Evolutionary conservation across 53 echinoderm and acorn worm genomes (phyloP).

Genomic region (Holothuria scabra): DNA sequence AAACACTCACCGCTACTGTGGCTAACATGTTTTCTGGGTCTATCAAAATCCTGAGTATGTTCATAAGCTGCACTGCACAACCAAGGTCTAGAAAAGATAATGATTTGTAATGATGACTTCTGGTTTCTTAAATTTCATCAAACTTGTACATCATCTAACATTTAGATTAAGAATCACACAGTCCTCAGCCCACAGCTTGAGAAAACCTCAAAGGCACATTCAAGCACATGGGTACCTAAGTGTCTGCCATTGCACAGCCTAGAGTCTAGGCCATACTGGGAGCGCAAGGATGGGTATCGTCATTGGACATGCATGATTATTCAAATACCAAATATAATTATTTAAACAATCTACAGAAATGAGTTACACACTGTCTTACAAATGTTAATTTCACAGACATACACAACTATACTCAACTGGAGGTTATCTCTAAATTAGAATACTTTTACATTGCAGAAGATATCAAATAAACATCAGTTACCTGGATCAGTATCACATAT

Average conservation of each 20-base stretch:
- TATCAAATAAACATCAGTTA: constrained; percentile 46
- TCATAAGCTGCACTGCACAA: constrained; percentile 97
- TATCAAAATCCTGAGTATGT: constrained; percentile 89
- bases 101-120: no score
- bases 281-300: constrained; percentile 49
- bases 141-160: no score
- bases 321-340: no score
- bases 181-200: constrained; percentile 44
- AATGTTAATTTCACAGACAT: no score
- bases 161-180: not conserved
- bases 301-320: constrained; percentile 1
- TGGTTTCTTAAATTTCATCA: no score
- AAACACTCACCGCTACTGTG: constrained; percentile 77
- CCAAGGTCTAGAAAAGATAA: constrained; percentile 75
- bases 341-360: no score
- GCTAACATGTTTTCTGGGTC: constrained; percentile 99
- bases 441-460: not conserved
- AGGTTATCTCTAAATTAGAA: no score
- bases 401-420: no score
- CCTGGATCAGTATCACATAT: constrained; percentile 98
- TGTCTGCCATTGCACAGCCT: constrained; percentile 28
- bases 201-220: constrained; percentile 41
- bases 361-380: no score
- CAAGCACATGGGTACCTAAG: constrained; percentile 32
- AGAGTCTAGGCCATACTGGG: constrained; percentile 3